These are phyloP conservation scores for Chloroceryle inda DNA, from an alignment of 2,797 vertebrate species.

Conservation along the genomic window DNA sequence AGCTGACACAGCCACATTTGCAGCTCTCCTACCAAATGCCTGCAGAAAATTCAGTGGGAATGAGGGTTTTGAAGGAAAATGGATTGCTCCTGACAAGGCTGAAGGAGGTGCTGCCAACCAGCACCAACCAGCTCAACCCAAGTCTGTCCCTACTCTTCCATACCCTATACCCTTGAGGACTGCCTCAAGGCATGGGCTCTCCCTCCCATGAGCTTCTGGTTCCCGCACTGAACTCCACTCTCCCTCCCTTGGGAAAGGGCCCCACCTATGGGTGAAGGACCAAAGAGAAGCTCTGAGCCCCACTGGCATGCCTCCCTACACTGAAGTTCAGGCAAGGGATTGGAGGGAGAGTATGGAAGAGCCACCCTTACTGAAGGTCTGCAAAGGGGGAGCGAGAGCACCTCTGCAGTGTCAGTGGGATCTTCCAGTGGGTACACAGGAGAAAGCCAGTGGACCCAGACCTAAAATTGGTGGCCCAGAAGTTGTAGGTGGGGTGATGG, in stretches of 20 bases:
- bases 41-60: background rate
- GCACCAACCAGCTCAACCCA: background rate
- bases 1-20: background rate
- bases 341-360: background rate
- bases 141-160: background rate
- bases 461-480: background rate
- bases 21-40: background rate
- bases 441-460: background rate
- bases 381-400: background rate
- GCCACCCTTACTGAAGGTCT: background rate
- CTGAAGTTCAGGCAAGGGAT: background rate
- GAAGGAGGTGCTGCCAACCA: background rate
- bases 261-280: constrained; percentile 40
- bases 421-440: rapidly evolving
- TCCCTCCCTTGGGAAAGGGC: constrained; percentile 47
- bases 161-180: background rate
- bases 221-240: background rate
- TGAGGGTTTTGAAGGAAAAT: background rate
- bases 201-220: background rate
- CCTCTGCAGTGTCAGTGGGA: background rate
- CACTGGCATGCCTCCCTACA: background rate
- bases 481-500: background rate
- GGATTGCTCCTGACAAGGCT: background rate
- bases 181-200: background rate
- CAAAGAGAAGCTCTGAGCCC: background rate